These are phyloP conservation scores for Falcunculus frontatus DNA, from an alignment of 2,113 vertebrate species.

Conservation along the genomic window DNA sequence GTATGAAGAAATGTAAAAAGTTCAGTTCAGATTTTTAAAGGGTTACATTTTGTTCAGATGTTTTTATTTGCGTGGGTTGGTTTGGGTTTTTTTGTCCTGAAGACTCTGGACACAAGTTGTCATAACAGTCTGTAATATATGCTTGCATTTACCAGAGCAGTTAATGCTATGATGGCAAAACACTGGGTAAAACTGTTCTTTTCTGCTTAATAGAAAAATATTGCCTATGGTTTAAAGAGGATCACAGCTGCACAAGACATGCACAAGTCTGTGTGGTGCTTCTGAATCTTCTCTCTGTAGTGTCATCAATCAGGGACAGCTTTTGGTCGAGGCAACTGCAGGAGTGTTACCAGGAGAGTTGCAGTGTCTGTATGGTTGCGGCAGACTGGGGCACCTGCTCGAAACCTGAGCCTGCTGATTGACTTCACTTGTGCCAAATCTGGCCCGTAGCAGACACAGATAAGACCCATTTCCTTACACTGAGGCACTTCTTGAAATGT, in stretches of 20 bases:
- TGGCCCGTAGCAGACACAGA: neutral
- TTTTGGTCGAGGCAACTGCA: neutral
- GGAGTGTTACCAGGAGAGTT: neutral
- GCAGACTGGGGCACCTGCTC: neutral
- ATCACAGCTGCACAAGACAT: neutral
- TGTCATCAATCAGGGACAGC: neutral
- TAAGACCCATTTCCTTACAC: neutral
- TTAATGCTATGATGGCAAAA: neutral
- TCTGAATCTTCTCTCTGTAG: neutral
- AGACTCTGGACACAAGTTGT: neutral
- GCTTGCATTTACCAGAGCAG: neutral
- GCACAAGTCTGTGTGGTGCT: neutral
- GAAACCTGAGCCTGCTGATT: neutral
- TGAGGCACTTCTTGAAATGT: neutral
- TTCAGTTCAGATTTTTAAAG: neutral
- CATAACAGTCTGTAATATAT: neutral
- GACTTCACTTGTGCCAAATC: neutral
- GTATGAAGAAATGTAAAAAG: neutral
- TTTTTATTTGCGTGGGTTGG: neutral
- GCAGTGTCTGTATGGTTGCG: neutral
- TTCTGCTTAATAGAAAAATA: neutral
- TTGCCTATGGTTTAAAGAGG: neutral
- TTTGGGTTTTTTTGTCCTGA: too few relatives aligned
- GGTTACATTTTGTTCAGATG: neutral
- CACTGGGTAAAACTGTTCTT: neutral